Evolutionary conservation across 2,888 invertebrate species (phyloP).

Genomic region (Drosophila paucipuncta): DNA sequence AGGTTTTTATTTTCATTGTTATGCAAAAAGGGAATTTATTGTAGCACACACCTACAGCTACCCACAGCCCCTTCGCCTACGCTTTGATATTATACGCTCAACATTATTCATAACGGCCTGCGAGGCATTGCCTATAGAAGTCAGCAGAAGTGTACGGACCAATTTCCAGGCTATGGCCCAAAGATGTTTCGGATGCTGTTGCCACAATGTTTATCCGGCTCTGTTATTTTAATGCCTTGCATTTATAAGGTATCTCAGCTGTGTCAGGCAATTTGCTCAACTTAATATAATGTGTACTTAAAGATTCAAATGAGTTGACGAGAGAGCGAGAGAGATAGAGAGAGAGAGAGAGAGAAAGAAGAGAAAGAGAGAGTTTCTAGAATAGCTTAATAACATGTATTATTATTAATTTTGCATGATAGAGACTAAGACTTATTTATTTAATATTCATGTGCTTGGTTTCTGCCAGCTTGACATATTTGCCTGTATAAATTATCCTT

Average conservation of each 20-base stretch:
- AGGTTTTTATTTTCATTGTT: constrained; percentile 56
- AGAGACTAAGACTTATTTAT: background rate
- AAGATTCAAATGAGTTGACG: background rate
- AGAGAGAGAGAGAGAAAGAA: background rate
- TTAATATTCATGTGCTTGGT: constrained; percentile 1
- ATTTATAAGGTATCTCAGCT: background rate
- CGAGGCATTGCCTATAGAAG: constrained; percentile 37
- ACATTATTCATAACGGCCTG: constrained; percentile 67
- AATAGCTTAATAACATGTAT: background rate
- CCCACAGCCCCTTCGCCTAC: background rate
- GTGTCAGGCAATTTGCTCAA: background rate
- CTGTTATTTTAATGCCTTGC: constrained; percentile 29
- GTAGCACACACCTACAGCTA: constrained; percentile 27
- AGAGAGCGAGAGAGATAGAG: background rate
- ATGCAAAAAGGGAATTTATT: constrained; percentile 49
- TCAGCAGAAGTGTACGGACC: constrained; percentile 14
- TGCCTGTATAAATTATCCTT: constrained; percentile 3
- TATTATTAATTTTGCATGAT: background rate
- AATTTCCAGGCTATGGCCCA: constrained; percentile 22
- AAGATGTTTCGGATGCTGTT: constrained; percentile 38
- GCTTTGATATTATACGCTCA: constrained; percentile 30
- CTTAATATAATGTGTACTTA: background rate
- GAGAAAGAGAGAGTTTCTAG: background rate
- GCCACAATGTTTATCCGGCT: constrained; percentile 36
- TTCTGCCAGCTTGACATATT: background rate